phyloP scores from a whole-genome alignment of 1,140 invertebrate species.

The Phortica variegata region DNA sequence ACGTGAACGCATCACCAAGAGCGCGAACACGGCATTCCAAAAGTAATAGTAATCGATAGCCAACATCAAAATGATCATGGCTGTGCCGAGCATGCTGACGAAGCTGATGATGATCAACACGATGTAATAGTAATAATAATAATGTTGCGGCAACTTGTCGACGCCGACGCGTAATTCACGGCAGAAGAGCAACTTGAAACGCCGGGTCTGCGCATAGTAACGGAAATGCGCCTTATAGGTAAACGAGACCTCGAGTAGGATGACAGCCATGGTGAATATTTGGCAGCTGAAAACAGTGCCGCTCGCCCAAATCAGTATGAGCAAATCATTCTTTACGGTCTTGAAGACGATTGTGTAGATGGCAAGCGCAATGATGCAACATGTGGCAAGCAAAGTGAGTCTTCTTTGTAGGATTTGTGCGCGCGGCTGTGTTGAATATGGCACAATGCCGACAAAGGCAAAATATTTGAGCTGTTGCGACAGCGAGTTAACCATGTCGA shows the following conservation, averaged over 20 bases:
- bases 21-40: conserved; percentile 24
- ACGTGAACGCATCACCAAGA: conserved; percentile 25
- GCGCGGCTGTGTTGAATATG: conserved; percentile 13
- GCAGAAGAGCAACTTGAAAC: conserved; percentile 17
- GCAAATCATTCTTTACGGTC: neutral
- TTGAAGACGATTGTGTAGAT: conserved; percentile 4
- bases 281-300: conserved; percentile 26
- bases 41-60: conserved; percentile 20
- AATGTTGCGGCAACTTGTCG: neutral
- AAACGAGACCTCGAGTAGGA: conserved; percentile 27
- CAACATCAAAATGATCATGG: conserved; percentile 2
- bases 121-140: conserved; percentile 21
- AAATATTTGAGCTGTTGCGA: conserved; percentile 35
- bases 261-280: conserved; percentile 22
- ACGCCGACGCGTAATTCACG: conserved; percentile 16
- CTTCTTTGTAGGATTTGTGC: conserved; percentile 16
- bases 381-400: conserved; percentile 20
- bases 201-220: conserved; percentile 21
- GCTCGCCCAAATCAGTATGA: conserved; percentile 29
- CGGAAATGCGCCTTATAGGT: conserved; percentile 23
- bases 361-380: conserved; percentile 6
- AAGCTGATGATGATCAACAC: conserved; percentile 13
- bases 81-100: neutral
- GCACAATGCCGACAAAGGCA: conserved; percentile 31
- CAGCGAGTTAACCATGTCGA: conserved; percentile 27